phyloP scores from a whole-genome alignment of 2,888 invertebrate species.

The Antheraea yamamai region DNA sequence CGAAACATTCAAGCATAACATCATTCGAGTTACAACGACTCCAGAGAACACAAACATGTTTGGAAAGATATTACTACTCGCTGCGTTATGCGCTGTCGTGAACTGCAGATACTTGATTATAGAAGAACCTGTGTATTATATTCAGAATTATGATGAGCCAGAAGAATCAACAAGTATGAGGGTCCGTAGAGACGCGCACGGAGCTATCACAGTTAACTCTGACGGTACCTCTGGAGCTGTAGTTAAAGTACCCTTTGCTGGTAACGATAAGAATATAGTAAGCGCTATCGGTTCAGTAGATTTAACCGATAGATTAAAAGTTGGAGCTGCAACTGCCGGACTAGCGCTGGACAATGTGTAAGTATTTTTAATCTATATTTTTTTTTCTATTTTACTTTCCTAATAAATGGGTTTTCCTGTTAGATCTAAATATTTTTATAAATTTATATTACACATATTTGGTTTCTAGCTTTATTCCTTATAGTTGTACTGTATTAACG shows the following conservation, averaged over 20 bases:
- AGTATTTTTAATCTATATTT: neutral
- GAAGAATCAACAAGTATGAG: constrained; percentile 18
- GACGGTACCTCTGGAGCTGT: constrained; percentile 29
- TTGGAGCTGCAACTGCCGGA: constrained; percentile 13
- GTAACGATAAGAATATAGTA: constrained; percentile 30
- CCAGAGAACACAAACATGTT: neutral
- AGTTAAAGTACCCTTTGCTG: constrained; percentile 29
- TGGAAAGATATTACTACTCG: constrained; percentile 13
- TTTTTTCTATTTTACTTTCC: neutral
- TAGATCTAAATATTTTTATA: neutral
- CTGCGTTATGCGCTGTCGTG: constrained; percentile 10
- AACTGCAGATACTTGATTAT: constrained; percentile 15
- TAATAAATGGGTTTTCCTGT: neutral
- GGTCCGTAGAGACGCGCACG: constrained; percentile 28
- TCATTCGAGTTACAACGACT: neutral
- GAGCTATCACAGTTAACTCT: constrained; percentile 25
- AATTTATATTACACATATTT: neutral
- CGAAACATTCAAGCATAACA: neutral
- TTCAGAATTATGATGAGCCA: constrained; percentile 9
- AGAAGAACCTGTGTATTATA: constrained; percentile 10
- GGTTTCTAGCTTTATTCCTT: neutral
- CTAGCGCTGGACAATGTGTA: constrained; percentile 14
- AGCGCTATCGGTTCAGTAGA: constrained; percentile 31
- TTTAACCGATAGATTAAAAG: neutral
- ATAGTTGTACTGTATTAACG: neutral